Base-by-base conservation (phyloP, 2,888 invertebrate species). In the Leucophora obtusa region DNA sequence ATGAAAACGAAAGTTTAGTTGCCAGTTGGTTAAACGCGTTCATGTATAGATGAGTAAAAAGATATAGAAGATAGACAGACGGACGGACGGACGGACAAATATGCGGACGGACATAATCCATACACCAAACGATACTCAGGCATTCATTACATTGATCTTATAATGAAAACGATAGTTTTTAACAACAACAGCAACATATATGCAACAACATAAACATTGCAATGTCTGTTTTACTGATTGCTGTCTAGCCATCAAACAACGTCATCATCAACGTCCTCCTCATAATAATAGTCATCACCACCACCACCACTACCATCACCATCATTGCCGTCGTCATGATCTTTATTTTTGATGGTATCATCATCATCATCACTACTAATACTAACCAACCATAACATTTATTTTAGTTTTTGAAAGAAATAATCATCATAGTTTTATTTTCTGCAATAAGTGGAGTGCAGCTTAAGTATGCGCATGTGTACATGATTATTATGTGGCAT, bases 1-100 rank as follows among this genome's bases (percentile, higher is more conserved):
- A 71, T 75, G 78, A 82, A 78, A 82, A 82, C 68, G 77, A 79
- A 82, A 75, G 79, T 79, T 81, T n/a, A n/a, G n/a, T n/a, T n/a
- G n/a, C 77, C 66, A 28, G 28, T 28, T 28, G 76, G 56, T 63
- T 73, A 81, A 73, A 51, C 56, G 65, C 72, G 74, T 69, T 79
- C 76, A 79, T 75, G 69, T 82, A 17, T 82, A 72, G 82, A 79
- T 82, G 81, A 77, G 77, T 82, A 79, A 75, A 69, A 63, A 72
- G 59, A 51, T 62, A 78, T 21, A 28, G 28, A 33, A 28, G 28
- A 33, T 33, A 69, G 73, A 50, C 38, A 38, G 33, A 51, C 33
- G 17, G 47, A 63, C 58, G 24, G 35, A 72, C 51, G 8, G 47
- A 24, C 56, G 73, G 70, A 56, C 73, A 50, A 43, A 47, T 43